A percentile compares a stretch with the other conserved stretches of the same genome.
Conservation (phyloP, 2,888 invertebrate genomes). For the Himalopsyche kuldschensis region DNA sequence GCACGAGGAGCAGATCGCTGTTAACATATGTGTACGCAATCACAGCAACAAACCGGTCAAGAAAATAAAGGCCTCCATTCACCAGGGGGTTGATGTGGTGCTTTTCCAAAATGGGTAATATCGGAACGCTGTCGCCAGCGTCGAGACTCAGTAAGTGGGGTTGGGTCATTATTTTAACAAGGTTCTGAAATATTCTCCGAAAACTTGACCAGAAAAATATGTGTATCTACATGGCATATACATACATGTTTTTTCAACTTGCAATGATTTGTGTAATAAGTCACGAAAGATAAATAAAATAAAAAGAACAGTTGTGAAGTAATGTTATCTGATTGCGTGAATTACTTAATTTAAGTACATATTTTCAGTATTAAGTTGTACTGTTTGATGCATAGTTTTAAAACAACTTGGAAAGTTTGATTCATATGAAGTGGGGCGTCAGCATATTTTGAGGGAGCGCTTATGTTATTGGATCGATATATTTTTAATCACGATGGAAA, state of each 20-base stretch:
- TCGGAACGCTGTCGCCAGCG: constrained; percentile 81
- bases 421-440: too few relatives aligned
- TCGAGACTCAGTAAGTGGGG: constrained; percentile 81
- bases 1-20: constrained; percentile 88
- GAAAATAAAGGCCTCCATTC: constrained; percentile 90
- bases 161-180: constrained; percentile 41
- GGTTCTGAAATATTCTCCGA: neutral
- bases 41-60: constrained; percentile 95
- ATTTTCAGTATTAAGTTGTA: too few relatives aligned
- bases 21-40: constrained; percentile 88
- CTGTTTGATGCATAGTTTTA: too few relatives aligned
- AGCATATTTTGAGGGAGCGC: neutral
- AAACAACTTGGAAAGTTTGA: too few relatives aligned
- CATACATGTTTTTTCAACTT: neutral
- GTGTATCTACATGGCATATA: neutral
- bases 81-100: constrained; percentile 94
- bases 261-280: too few relatives aligned
- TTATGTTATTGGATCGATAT: too few relatives aligned
- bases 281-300: too few relatives aligned
- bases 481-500: too few relatives aligned
- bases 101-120: constrained; percentile 96
- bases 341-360: too few relatives aligned
- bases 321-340: too few relatives aligned
- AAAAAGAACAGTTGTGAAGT: too few relatives aligned
- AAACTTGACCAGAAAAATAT: neutral